A percentile compares a stretch with the other conserved stretches of the same genome.
Conservation (phyloP, 1,140 invertebrate species). For the Lordiphosa mommai region DNA sequence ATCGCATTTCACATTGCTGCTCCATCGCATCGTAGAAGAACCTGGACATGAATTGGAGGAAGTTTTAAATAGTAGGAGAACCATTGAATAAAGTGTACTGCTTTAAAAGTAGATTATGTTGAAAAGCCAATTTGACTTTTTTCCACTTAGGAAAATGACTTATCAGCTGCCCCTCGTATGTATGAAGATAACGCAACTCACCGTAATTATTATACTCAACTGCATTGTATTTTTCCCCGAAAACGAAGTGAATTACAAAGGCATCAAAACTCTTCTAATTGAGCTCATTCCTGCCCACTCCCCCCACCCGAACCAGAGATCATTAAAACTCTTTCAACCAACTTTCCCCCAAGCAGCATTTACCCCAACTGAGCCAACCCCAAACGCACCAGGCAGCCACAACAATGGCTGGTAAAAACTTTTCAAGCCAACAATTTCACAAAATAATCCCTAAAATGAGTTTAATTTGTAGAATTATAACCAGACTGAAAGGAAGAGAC, state of each 20-base stretch:
- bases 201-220: too few relatives aligned
- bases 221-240: too few relatives aligned
- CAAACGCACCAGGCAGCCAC: slow-evolving; percentile 1
- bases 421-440: slow-evolving; percentile 66
- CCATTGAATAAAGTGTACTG: too few relatives aligned
- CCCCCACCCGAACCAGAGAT: background rate
- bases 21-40: too few relatives aligned
- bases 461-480: slow-evolving; percentile 76
- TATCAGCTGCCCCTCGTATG: too few relatives aligned
- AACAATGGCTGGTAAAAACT: slow-evolving; percentile 52
- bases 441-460: slow-evolving; percentile 79
- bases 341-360: slow-evolving; percentile 14
- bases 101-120: too few relatives aligned
- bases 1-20: too few relatives aligned
- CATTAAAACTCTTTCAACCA: slow-evolving; percentile 12
- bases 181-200: too few relatives aligned
- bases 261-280: slow-evolving; percentile 40
- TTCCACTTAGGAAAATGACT: too few relatives aligned
- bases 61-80: too few relatives aligned
- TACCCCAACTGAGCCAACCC: slow-evolving; percentile 9
- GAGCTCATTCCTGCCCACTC: slow-evolving; percentile 33
- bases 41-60: too few relatives aligned
- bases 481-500: slow-evolving; percentile 4
- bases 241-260: background rate
- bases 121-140: too few relatives aligned